Conservation (phyloP, 2,888 invertebrate genomes). For the Thysanoteuthis rhombus region DNA sequence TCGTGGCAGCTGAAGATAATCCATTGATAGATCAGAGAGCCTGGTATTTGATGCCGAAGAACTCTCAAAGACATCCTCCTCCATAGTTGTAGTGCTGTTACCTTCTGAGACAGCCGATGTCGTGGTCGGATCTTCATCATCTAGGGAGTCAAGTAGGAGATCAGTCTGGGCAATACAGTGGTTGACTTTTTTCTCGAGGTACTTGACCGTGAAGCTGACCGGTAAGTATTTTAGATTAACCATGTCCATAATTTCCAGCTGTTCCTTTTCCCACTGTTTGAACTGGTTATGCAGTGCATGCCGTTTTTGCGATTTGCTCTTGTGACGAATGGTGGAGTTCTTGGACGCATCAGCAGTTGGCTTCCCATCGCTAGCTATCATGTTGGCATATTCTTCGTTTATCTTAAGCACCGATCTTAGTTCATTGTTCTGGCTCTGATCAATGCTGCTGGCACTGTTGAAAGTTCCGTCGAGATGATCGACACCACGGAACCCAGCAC, state of each 20-base stretch:
- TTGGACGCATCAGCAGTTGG: background rate
- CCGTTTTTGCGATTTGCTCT: background rate
- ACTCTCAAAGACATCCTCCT: background rate
- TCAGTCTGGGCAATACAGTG: slow-evolving; percentile 68
- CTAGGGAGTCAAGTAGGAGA: slow-evolving; percentile 60
- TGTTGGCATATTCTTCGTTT: slow-evolving; percentile 52
- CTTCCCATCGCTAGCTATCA: slow-evolving; percentile 41
- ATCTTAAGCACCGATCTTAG: slow-evolving; percentile 35
- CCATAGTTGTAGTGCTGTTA: background rate
- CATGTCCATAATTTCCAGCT: slow-evolving; percentile 62
- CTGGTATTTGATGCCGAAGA: background rate
- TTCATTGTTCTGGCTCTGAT: slow-evolving; percentile 21
- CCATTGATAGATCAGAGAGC: background rate
- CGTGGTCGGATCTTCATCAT: slow-evolving; percentile 40
- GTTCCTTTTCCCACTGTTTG: slow-evolving; percentile 50
- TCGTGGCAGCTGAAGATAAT: background rate
- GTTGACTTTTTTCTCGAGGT: slow-evolving; percentile 68
- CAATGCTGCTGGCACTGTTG: background rate
- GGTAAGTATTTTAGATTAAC: slow-evolving; percentile 63
- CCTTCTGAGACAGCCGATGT: background rate
- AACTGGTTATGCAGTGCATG: slow-evolving; percentile 21
- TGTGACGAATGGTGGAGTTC: background rate
- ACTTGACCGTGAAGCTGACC: slow-evolving; percentile 65
- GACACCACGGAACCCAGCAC: background rate
- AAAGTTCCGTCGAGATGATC: background rate